Evolutionary conservation across 1,140 invertebrate species (phyloP).

Genomic region (Trachymyrmex cornetzi): DNA sequence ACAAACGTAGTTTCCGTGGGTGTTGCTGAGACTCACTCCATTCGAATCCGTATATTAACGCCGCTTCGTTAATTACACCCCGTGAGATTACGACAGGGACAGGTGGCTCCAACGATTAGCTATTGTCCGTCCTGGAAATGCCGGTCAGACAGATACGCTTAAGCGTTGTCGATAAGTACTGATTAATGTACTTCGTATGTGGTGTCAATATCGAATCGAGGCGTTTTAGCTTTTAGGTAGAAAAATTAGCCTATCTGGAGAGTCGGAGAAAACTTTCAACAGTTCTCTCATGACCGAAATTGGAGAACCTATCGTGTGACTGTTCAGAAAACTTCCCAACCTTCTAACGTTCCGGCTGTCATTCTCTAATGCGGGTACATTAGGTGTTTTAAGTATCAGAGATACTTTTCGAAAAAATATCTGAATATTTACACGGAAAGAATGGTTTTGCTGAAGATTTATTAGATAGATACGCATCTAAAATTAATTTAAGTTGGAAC

Average conservation of each 20-base stretch:
- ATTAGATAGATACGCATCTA: too few species aligned
- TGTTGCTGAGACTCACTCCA: slow-evolving; percentile 68
- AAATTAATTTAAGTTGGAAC: too few species aligned
- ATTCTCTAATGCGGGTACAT: neutral
- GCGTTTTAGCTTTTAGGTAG: slow-evolving; percentile 5
- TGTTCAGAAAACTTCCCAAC: neutral
- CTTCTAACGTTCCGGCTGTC: neutral
- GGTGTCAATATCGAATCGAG: slow-evolving; percentile 53
- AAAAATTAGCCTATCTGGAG: neutral
- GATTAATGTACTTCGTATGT: slow-evolving; percentile 71
- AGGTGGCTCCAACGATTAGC: slow-evolving; percentile 76
- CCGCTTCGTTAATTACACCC: slow-evolving; percentile 79
- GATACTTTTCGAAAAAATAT: neutral
- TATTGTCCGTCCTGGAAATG: slow-evolving; percentile 75
- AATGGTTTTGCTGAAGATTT: too few species aligned
- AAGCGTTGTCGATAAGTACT: slow-evolving; percentile 69
- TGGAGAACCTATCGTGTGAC: slow-evolving; percentile 31
- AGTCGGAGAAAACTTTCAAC: slow-evolving; percentile 13
- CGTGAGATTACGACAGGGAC: slow-evolving; percentile 77
- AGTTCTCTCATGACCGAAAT: neutral
- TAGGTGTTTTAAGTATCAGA: neutral
- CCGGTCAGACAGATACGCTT: slow-evolving; percentile 53
- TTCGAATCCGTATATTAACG: slow-evolving; percentile 71
- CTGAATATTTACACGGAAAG: neutral
- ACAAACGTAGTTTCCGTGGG: slow-evolving; percentile 64